Evolutionary conservation across 2,797 vertebrate species (phyloP), one percentile per base, ranked within the genome.

Genomic region (Channallabes apus): DNA sequence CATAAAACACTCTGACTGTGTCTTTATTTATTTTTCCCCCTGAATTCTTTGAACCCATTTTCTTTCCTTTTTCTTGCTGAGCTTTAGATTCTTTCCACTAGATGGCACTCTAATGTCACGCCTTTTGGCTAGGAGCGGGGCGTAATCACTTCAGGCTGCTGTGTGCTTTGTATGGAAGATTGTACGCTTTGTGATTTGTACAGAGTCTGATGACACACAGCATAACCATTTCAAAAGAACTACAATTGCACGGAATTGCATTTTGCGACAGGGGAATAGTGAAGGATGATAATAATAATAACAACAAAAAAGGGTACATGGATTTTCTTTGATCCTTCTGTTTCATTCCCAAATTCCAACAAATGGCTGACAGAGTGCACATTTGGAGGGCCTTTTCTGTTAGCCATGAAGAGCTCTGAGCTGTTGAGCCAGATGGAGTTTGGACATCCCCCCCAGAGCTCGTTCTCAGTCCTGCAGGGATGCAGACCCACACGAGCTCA

Each of bases 381-480:
- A 76, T 82, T 83, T 78, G 80, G 69, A 88, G 87, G 59, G 82
- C 83, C 67, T 84, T 87, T 29, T 88, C 72, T 59, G 56, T 82
- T 89, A 68, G 82, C 85, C 82, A 82, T 73, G 81, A 85, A 89
- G 83, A 73, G 82, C 81, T 81, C 75, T 73, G 54, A 76, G 82
- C 86, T 75, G 84, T 85, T 82, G 85, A 78, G 84, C 84, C 90
- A 90, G 90, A 90, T 89, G 90, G 88, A 89, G 87, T 87, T 88
- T 84, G 88, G 87, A 85, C 88, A 88, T 88, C 87, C 85, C 88
- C 86, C 90, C 88, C 82, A 81, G 86, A 87, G 89, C 72, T 84
- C 89, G 87, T 87, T 87, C 88, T 89, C 85, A 84, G 86, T 89
- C 90, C 88, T 90, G 88, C 86, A 84, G 89, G 89, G 88, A 89